These are phyloP conservation scores for Brachionus sp. DNA, from an alignment of 1,140 invertebrate genomes.

Conservation along the genomic window DNA sequence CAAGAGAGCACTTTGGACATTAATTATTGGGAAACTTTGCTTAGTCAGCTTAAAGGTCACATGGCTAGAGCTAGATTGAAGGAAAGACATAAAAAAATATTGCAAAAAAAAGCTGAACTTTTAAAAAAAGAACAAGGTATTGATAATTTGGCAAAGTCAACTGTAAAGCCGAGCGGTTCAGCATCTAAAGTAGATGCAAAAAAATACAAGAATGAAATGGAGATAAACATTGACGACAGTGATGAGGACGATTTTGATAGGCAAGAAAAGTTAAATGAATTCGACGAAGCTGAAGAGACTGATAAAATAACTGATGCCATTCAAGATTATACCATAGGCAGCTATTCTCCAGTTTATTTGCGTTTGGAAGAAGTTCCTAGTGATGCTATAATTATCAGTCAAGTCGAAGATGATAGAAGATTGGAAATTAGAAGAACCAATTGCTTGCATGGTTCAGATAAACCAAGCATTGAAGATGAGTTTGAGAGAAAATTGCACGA, in stretches of 20 bases:
- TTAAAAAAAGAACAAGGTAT: constrained; percentile 72
- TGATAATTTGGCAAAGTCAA: neutral
- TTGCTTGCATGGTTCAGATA: neutral
- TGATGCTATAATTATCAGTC: neutral
- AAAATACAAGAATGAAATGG: constrained; percentile 48
- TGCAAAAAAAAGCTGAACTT: constrained; percentile 80
- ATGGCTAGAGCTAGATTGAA: constrained; percentile 85
- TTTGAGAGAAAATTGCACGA: constrained; percentile 14
- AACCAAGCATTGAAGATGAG: constrained; percentile 25
- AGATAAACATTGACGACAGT: constrained; percentile 50
- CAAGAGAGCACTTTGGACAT: constrained; percentile 87
- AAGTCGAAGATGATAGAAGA: constrained; percentile 19
- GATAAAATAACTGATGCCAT: constrained; percentile 1
- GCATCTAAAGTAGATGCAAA: neutral
- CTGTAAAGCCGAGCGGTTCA: constrained; percentile 47
- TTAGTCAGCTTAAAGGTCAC: constrained; percentile 88
- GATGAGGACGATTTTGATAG: constrained; percentile 33
- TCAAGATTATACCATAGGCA: neutral
- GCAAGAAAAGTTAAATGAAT: neutral
- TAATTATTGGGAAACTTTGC: constrained; percentile 90
- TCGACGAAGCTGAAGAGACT: constrained; percentile 16
- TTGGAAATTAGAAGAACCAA: neutral
- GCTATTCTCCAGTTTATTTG: constrained; percentile 24
- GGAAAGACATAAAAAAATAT: constrained; percentile 84
- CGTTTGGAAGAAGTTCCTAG: neutral